phyloP scores from a whole-genome alignment of 2,888 invertebrate genomes.

The Sclerodermus sp. region DNA sequence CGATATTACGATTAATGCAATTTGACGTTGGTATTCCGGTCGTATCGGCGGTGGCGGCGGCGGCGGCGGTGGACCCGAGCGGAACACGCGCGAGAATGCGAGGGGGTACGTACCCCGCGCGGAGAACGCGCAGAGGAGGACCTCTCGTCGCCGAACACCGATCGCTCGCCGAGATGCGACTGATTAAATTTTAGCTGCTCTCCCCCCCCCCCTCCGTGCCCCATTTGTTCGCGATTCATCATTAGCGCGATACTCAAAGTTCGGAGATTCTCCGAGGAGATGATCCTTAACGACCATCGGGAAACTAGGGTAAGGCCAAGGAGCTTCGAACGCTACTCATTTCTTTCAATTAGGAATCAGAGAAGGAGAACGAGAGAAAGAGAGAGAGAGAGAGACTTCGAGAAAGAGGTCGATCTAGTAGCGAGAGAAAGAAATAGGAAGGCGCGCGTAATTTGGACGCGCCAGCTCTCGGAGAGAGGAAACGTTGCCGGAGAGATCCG shows the following conservation, averaged over 20 bases:
- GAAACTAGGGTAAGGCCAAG: too few species aligned
- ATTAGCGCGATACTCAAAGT: too few species aligned
- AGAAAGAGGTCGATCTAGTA: neutral
- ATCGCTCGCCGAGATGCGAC: neutral
- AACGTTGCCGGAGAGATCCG: slow-evolving; percentile 27
- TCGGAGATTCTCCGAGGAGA: too few species aligned
- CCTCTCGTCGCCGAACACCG: neutral
- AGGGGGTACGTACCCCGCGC: neutral
- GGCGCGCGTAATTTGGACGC: slow-evolving; percentile 20
- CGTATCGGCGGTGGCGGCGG: neutral
- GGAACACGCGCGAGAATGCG: slow-evolving; percentile 11
- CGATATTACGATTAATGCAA: slow-evolving; percentile 42
- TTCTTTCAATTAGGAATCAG: too few species aligned
- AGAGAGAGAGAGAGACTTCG: too few species aligned
- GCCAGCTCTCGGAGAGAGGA: slow-evolving; percentile 14
- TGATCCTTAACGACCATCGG: too few species aligned
- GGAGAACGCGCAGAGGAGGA: too few species aligned
- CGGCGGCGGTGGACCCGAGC: neutral
- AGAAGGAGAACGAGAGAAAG: too few species aligned
- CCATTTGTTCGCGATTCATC: neutral
- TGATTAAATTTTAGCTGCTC: neutral
- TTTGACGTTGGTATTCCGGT: slow-evolving; percentile 33
- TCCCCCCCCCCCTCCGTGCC: neutral
- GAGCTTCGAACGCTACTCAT: too few species aligned
- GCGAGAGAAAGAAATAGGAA: slow-evolving; percentile 6